Evolutionary conservation across 1,140 invertebrate genomes (phyloP), one percentile per base, ranked within the genome.

Genomic region (Agrilus planipennis): DNA sequence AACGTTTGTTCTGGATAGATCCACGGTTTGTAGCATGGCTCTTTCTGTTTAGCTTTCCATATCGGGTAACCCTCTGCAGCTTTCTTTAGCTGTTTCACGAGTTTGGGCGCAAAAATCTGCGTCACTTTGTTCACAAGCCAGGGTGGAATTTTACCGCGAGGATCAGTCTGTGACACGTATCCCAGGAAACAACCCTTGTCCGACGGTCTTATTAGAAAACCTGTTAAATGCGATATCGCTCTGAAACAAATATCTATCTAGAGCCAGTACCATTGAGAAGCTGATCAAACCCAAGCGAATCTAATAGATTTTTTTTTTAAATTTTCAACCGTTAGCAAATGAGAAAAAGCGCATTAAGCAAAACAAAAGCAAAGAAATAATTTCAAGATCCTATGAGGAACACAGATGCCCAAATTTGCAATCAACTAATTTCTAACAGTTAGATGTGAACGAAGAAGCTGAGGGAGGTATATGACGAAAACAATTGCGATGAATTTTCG

Each of bases 61-160:
- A 19, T 19, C 18, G 52, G 50, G 42, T 62, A 62, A 17, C 75
- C 76, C 12, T 80, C 57, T 14, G 81, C 78, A 7, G 87, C 88
- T 57, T 87, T 84, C 42, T 86, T 78, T 34, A 93, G 67, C 53
- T 84, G 77, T 57, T 81, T 77, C 4, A 89, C 77, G 42, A 89
- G 72, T 62, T 84, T 83, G 14, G 88, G 88, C 4, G 86, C 87
- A 55, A 90, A 73, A 54, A 84, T 83, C 51, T 87, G 81, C 19
- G 88, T 89, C 34, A 86, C 73, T 68, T 83, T 85, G 63, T 93
- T 92, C 11, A 91, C 84, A 29, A 89, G 65, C 88, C 89, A 92
- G 7, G 79, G 76, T 9, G 88, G 89, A 42, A 93, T 63, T 49
- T 83, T 84, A 45, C 89, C 89, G 62, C 82, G 77, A 12, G 88